Base-by-base conservation (phyloP, 2,113 vertebrate genomes). In the Galeopterus variegatus region DNA sequence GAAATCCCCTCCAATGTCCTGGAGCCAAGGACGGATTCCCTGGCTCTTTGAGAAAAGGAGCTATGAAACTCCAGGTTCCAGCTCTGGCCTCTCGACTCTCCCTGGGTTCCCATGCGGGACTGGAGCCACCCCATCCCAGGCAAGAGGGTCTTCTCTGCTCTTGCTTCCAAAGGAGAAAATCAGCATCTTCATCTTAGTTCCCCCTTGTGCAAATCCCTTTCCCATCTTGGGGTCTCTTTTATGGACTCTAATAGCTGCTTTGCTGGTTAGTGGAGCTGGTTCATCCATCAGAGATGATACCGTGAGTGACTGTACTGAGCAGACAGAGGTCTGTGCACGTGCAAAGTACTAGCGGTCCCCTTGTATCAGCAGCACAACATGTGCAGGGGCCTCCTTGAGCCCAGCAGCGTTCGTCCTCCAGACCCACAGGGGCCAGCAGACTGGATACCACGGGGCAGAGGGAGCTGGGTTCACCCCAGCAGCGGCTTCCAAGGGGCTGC, bases 231-330 rank as follows among this genome's bases (percentile, higher is more conserved):
- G 14, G 56, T 50, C 24, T 23, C 67, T 58, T 23, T 60, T 50
- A 52, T 26, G 64, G 56, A 28, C 9, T 19, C 5, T 1, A 0
- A 21, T 1, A 45, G 64, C 10, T 33, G 56, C 56, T 56, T 48
- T 2, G 62, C 26, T 1, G 0, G 65, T 36, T 36, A 1, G 0
- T 1, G 5, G 82, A 28, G 41, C n/a, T 15, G 28, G 6, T 8
- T 54, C 0, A 21, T 1, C 26, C 0, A 10, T 60, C 36, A 52
- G 8, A 26, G 54, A n/a, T 45, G 64, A 48, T 14, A 21, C 6
- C 6, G 0, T 0, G 6, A 4, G 36, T 7, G 6, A 73, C 41
- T 52, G 8, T 33, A 0, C 18, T 0, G 5, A 24, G 6, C 28
- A 52, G 36, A 14, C 89, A 24, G 5, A 12, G 10, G 56, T 33